Percentiles rank a stretch among this genome's conserved stretches.
Conservation (phyloP, 2,888 invertebrate species). For the Oasisia sp. region DNA sequence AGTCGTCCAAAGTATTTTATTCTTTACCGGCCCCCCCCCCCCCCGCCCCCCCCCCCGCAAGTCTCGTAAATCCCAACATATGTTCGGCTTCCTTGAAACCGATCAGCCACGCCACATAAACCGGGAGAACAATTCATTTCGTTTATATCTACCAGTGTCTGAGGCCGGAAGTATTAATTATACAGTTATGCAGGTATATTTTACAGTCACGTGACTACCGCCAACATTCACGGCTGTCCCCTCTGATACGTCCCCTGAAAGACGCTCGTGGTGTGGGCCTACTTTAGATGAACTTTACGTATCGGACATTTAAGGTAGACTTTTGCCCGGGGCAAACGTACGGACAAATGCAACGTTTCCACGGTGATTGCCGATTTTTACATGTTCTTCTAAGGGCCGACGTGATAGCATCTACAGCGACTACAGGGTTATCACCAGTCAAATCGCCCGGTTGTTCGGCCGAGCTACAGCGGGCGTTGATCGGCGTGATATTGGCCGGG, state of each 20-base stretch:
- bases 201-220: background rate
- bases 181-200: background rate
- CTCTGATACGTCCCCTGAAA: background rate
- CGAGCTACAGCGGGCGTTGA: conserved; percentile 20
- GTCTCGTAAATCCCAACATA: too few relatives aligned
- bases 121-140: background rate
- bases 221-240: background rate
- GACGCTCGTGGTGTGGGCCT: background rate
- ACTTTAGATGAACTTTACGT: background rate
- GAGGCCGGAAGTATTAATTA: background rate
- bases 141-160: too few relatives aligned
- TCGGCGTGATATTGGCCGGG: conserved; percentile 18
- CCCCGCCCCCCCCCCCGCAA: too few relatives aligned
- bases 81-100: too few relatives aligned
- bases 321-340: background rate
- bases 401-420: background rate
- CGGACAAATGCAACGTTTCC: background rate
- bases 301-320: background rate
- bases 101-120: too few relatives aligned
- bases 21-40: too few relatives aligned
- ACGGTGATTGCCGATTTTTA: background rate
- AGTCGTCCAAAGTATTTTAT: too few relatives aligned
- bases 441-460: conserved; percentile 6
- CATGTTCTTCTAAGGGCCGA: background rate
- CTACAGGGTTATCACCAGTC: background rate